phyloP scores from a whole-genome alignment of 2,113 vertebrate genomes.

The Progne subis region DNA sequence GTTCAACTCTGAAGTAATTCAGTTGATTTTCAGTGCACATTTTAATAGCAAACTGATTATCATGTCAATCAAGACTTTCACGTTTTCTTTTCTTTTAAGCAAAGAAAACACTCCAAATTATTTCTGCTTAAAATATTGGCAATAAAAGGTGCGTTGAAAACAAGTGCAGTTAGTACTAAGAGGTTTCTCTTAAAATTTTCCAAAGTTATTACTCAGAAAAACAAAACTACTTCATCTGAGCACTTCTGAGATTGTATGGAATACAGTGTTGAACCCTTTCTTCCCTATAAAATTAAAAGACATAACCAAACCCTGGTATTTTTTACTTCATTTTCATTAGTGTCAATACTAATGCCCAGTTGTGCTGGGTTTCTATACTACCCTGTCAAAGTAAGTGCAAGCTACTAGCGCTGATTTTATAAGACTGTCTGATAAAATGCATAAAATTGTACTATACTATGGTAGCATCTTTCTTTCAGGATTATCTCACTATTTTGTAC shows the following conservation, averaged over 20 bases:
- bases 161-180: neutral
- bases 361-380: neutral
- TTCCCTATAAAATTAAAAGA: neutral
- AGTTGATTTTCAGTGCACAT: conserved; percentile 3
- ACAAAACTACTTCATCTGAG: neutral
- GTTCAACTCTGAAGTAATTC: conserved; percentile 9
- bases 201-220: neutral
- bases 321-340: neutral
- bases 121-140: neutral
- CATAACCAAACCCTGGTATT: neutral
- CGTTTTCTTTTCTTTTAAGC: conserved; percentile 5
- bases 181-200: neutral
- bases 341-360: neutral
- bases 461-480: neutral
- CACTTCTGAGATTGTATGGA: neutral
- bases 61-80: conserved; percentile 8
- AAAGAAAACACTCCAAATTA: neutral
- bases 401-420: neutral
- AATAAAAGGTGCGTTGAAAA: neutral
- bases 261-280: neutral
- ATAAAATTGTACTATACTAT: neutral
- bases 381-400: neutral
- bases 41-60: conserved; percentile 17
- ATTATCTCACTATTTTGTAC: neutral
- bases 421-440: neutral